Percentiles rank a stretch among this genome's conserved stretches.
These are phyloP conservation scores for Synodontis membranacea DNA, from an alignment of 2,113 vertebrate species.

Conservation along the genomic window DNA sequence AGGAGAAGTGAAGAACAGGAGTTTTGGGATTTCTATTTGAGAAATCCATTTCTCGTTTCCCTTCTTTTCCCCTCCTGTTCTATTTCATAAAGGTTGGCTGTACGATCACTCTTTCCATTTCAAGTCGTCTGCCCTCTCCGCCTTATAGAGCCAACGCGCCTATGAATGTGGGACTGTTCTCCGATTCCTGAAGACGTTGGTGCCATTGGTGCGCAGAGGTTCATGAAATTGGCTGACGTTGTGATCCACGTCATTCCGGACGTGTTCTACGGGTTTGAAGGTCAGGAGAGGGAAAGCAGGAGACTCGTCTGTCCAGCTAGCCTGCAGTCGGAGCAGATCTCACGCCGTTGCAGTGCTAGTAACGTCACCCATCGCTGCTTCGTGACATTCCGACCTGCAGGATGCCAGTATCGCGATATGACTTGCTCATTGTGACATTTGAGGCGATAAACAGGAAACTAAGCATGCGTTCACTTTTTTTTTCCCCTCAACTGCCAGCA, in stretches of 20 bases:
- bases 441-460: neutral
- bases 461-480: neutral
- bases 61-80: neutral
- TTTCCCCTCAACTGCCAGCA: neutral
- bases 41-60: conserved; percentile 34
- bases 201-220: neutral
- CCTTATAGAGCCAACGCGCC: neutral
- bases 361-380: neutral
- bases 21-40: conserved; percentile 26
- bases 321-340: neutral
- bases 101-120: conserved; percentile 45
- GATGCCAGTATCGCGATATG: neutral
- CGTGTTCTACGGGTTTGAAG: neutral
- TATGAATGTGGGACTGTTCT: conserved; percentile 28
- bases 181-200: neutral
- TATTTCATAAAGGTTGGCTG: conserved; percentile 3
- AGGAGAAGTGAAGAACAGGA: neutral
- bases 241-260: neutral
- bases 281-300: neutral
- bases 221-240: neutral
- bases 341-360: neutral
- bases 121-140: neutral
- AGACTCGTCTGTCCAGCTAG: neutral
- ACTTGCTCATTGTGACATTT: too few relatives aligned
- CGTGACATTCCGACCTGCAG: neutral